A percentile compares a stretch with the other conserved stretches of the same genome.
phyloP scores from a whole-genome alignment of 2,888 invertebrate species.

The Holacanthella duospinosa region DNA sequence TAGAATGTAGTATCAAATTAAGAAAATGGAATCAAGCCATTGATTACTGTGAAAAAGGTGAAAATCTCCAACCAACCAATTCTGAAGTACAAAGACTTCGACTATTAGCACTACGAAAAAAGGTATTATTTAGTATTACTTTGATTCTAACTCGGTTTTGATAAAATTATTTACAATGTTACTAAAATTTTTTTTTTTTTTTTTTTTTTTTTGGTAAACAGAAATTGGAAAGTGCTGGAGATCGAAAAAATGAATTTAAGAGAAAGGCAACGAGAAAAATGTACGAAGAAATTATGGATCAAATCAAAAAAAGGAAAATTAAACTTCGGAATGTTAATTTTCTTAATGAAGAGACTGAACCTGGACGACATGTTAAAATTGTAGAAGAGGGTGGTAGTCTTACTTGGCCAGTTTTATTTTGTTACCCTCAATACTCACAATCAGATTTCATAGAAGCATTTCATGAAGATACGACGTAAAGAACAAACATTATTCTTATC shows the following conservation, averaged over 20 bases:
- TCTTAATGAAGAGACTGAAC: slow-evolving; percentile 15
- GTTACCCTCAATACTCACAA: slow-evolving; percentile 77
- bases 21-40: slow-evolving; percentile 60
- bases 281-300: slow-evolving; percentile 40
- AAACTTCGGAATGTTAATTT: slow-evolving; percentile 35
- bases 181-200: slow-evolving; percentile 9
- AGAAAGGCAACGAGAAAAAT: slow-evolving; percentile 24
- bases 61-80: slow-evolving; percentile 50
- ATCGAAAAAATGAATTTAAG: slow-evolving; percentile 42
- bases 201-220: slow-evolving; percentile 31
- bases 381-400: slow-evolving; percentile 46
- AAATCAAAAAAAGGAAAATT: slow-evolving; percentile 42
- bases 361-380: slow-evolving; percentile 17
- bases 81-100: slow-evolving; percentile 49
- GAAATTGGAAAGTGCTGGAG: slow-evolving; percentile 49
- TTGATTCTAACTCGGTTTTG: too few species aligned
- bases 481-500: slow-evolving; percentile 18
- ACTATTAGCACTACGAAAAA: slow-evolving; percentile 46
- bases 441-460: slow-evolving; percentile 79
- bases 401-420: slow-evolving; percentile 75
- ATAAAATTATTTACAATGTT: background rate
- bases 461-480: slow-evolving; percentile 57
- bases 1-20: slow-evolving; percentile 58
- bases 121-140: slow-evolving; percentile 42
- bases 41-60: slow-evolving; percentile 58